Conservation (phyloP, 2,888 invertebrate species). For the Dasypolia templi region DNA sequence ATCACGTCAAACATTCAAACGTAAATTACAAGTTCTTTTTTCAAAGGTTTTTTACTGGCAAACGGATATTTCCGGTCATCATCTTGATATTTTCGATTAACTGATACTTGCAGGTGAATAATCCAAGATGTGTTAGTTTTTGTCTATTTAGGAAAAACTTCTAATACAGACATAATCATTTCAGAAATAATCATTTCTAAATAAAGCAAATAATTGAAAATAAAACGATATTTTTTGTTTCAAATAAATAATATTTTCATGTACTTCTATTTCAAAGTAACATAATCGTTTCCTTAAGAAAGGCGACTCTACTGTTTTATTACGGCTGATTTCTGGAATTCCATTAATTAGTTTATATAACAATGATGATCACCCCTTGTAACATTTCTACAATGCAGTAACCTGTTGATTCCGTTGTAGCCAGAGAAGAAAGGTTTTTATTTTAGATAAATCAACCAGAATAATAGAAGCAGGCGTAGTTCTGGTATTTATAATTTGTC, state of each 20-base stretch:
- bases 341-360: neutral
- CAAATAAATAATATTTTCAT: constrained; percentile 14
- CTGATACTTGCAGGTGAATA: neutral
- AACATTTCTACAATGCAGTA: neutral
- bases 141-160: constrained; percentile 17
- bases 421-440: neutral
- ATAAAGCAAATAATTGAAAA: constrained; percentile 4
- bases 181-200: no score
- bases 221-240: constrained; percentile 33
- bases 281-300: neutral
- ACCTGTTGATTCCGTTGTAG: neutral
- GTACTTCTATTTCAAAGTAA: neutral
- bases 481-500: neutral
- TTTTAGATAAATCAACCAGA: neutral
- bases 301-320: neutral
- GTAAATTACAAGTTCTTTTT: constrained; percentile 7
- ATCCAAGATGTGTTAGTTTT: constrained; percentile 19
- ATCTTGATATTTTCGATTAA: constrained; percentile 21
- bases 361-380: no score
- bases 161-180: no score
- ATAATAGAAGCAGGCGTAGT: neutral
- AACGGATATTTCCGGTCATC: constrained; percentile 24
- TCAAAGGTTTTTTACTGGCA: constrained; percentile 6
- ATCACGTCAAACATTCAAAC: constrained; percentile 26
- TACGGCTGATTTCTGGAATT: neutral